phyloP scores from a whole-genome alignment of 2,888 invertebrate species.

The Bedellia somnulentella region DNA sequence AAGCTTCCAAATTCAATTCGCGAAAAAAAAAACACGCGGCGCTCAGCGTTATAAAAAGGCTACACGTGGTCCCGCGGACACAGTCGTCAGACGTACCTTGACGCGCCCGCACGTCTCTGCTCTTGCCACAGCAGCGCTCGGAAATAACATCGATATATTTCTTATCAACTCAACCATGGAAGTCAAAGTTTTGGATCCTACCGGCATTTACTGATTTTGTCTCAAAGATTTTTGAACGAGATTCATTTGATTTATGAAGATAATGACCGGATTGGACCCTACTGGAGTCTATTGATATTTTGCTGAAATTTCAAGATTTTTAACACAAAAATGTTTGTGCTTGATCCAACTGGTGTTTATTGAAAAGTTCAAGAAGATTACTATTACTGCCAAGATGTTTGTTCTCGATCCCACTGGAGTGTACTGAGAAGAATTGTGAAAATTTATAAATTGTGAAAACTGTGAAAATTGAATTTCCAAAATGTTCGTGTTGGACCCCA shows the following conservation, averaged over 20 bases:
- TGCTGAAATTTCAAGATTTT: background rate
- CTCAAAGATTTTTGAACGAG: background rate
- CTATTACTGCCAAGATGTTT: constrained; percentile 27
- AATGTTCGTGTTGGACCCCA: constrained; percentile 41
- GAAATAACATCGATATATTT: constrained; percentile 52
- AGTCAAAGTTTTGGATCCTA: constrained; percentile 50
- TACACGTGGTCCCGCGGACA: constrained; percentile 39
- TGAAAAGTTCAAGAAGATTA: constrained; percentile 4
- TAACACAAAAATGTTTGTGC: constrained; percentile 8
- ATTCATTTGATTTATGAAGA: too few species aligned
- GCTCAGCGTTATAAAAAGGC: constrained; percentile 38
- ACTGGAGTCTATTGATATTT: too few species aligned
- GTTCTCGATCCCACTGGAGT: constrained; percentile 40
- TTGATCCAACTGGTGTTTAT: constrained; percentile 10
- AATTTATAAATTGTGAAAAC: too few species aligned
- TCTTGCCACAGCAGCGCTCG: constrained; percentile 19
- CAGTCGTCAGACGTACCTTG: constrained; percentile 35
- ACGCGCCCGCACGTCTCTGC: constrained; percentile 28
- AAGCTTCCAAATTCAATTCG: constrained; percentile 56
- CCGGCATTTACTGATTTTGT: constrained; percentile 33
- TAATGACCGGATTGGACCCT: too few species aligned
- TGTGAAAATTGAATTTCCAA: constrained; percentile 11
- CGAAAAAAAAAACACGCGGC: constrained; percentile 52
- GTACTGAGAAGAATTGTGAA: too few species aligned
- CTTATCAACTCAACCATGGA: constrained; percentile 26